phyloP scores from a whole-genome alignment of 2,888 invertebrate genomes.

The Diabrotica balteata region DNA sequence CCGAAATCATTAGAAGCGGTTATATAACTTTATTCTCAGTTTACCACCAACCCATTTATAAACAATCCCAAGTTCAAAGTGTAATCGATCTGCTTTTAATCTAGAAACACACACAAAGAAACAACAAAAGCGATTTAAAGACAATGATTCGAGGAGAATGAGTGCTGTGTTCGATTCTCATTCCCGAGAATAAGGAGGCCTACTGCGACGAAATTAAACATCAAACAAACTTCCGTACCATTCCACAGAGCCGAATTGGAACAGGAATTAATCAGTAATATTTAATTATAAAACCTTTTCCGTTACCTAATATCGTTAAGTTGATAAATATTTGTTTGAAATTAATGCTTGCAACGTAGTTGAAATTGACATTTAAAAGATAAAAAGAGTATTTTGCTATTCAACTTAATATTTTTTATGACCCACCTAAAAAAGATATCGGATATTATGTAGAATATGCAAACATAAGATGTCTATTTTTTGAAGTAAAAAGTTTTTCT shows the following conservation, averaged over 20 bases:
- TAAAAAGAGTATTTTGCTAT: background rate
- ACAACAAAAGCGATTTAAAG: constrained; percentile 20
- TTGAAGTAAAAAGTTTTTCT: too few species aligned
- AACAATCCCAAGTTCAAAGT: constrained; percentile 9
- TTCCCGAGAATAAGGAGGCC: constrained; percentile 14
- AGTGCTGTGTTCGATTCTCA: background rate
- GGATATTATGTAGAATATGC: too few species aligned
- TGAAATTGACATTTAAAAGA: background rate
- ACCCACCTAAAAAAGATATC: too few species aligned
- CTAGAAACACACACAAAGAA: constrained; percentile 19
- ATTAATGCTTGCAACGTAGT: background rate
- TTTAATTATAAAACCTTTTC: too few species aligned
- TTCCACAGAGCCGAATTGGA: too few species aligned
- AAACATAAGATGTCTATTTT: too few species aligned
- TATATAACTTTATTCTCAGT: constrained; percentile 9
- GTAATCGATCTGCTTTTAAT: constrained; percentile 19
- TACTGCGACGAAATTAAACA: constrained; percentile 17
- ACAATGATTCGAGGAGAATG: constrained; percentile 19
- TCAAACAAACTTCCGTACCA: constrained; percentile 2
- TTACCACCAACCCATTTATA: constrained; percentile 8
- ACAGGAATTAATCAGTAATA: too few species aligned
- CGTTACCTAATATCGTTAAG: too few species aligned
- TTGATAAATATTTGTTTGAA: too few species aligned
- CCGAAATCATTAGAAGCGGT: background rate
- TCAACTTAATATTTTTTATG: constrained; percentile 1